phyloP scores from a whole-genome alignment of 2,113 vertebrate genomes.

The Oplegnathus fasciatus region DNA sequence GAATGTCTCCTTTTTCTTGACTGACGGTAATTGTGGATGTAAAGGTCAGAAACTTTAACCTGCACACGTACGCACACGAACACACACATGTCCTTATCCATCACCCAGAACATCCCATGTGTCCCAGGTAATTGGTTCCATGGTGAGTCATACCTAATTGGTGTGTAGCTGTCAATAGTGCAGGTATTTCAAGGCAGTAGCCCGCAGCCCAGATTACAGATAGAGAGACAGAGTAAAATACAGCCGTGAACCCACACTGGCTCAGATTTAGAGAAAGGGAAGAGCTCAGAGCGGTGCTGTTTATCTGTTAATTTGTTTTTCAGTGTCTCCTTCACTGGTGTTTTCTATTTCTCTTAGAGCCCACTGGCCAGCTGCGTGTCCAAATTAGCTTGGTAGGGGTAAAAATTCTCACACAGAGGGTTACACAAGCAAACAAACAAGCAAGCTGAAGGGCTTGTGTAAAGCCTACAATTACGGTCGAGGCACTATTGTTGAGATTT shows the following conservation, averaged over 20 bases:
- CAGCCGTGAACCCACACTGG: constrained; percentile 10
- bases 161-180: constrained; percentile 66
- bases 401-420: constrained; percentile 17
- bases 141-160: constrained; percentile 73
- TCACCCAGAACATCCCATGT: constrained; percentile 59
- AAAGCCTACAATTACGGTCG: constrained; percentile 51
- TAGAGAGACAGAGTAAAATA: constrained; percentile 37
- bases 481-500: constrained; percentile 51
- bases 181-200: constrained; percentile 62
- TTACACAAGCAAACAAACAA: constrained; percentile 65
- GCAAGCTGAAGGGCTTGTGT: constrained; percentile 48
- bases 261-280: constrained; percentile 26
- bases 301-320: constrained; percentile 57
- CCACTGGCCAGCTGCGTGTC: constrained; percentile 47
- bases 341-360: constrained; percentile 50
- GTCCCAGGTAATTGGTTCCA: constrained; percentile 70
- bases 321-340: constrained; percentile 23
- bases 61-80: constrained; percentile 1
- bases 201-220: constrained; percentile 36
- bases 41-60: constrained; percentile 62
- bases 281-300: constrained; percentile 24
- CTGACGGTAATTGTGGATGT: constrained; percentile 56
- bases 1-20: constrained; percentile 47
- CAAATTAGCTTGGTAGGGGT: constrained; percentile 61
- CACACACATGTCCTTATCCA: constrained; percentile 46